These are phyloP conservation scores for Littorina saxatilis DNA, from an alignment of 1,140 invertebrate genomes.

Conservation along the genomic window DNA sequence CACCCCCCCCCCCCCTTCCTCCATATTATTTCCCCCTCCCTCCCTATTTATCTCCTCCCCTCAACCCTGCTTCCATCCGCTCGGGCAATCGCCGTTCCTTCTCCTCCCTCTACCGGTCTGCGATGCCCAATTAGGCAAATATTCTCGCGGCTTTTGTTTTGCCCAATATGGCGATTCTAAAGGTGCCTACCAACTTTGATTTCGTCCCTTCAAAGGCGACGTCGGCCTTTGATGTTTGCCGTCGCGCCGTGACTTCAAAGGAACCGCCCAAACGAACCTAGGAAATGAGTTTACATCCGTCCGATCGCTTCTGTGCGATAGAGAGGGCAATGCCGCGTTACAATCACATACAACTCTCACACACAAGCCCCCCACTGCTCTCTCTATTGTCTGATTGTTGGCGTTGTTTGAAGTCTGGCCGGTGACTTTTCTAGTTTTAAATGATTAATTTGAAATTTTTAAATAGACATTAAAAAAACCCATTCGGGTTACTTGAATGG, in stretches of 20 bases:
- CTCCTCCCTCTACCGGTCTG: not conserved
- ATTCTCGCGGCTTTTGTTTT: slow-evolving; percentile 36
- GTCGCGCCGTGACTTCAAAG: slow-evolving; percentile 26
- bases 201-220: slow-evolving; percentile 35
- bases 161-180: slow-evolving; percentile 25
- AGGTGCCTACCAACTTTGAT: slow-evolving; percentile 38
- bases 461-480: too few relatives aligned
- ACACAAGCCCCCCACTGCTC: too few relatives aligned
- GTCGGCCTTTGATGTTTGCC: slow-evolving; percentile 14
- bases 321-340: too few relatives aligned
- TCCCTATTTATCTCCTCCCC: not conserved
- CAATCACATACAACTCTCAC: too few relatives aligned
- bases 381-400: too few relatives aligned
- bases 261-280: slow-evolving; percentile 32
- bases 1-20: not conserved
- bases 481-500: too few relatives aligned
- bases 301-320: slow-evolving; percentile 30
- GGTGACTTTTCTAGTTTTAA: too few relatives aligned
- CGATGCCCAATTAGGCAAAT: slow-evolving; percentile 37
- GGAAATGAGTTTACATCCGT: slow-evolving; percentile 42
- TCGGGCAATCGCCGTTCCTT: not conserved
- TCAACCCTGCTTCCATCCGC: not conserved
- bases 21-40: not conserved
- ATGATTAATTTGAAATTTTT: too few relatives aligned
- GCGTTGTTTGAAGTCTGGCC: too few relatives aligned